phyloP scores from a whole-genome alignment of 2,888 invertebrate species.

The Argyresthia albistria region DNA sequence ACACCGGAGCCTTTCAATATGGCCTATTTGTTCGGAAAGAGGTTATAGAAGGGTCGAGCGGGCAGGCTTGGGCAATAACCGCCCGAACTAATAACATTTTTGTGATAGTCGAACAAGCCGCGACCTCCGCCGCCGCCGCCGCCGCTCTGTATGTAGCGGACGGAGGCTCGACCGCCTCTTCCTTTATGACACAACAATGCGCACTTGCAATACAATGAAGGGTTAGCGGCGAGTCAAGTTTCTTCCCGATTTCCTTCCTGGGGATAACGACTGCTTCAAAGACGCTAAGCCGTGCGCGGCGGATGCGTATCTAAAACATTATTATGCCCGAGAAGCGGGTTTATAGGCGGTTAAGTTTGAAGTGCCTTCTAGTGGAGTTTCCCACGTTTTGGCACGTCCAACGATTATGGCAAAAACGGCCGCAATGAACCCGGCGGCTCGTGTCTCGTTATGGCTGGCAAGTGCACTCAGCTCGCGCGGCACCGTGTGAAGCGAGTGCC shows the following conservation, averaged over 20 bases:
- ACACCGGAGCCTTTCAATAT: conserved; percentile 17
- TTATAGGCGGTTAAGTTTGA: conserved; percentile 3
- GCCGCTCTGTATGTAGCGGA: conserved; percentile 4
- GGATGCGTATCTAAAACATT: neutral
- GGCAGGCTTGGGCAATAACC: conserved; percentile 55
- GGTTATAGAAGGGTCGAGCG: conserved; percentile 40
- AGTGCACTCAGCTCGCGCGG: conserved; percentile 50
- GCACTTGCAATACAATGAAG: conserved; percentile 52
- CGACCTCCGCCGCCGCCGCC: conserved; percentile 14
- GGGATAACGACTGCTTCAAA: conserved; percentile 23
- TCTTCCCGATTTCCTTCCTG: conserved; percentile 28
- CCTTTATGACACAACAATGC: conserved; percentile 58
- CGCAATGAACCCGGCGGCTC: conserved; percentile 51
- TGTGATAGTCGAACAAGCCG: conserved; percentile 52
- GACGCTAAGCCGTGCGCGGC: neutral
- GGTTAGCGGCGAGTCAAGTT: conserved; percentile 37
- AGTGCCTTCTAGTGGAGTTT: neutral
- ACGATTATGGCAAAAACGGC: conserved; percentile 47
- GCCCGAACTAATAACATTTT: conserved; percentile 69
- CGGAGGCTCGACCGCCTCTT: conserved; percentile 38
- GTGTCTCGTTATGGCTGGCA: conserved; percentile 52
- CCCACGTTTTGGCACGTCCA: conserved; percentile 26
- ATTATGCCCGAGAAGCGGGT: neutral
- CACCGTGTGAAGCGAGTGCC: conserved; percentile 56
- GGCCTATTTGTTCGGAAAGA: conserved; percentile 32